These are phyloP conservation scores for Momotus momota DNA, from an alignment of 2,797 vertebrate genomes.

Conservation along the genomic window DNA sequence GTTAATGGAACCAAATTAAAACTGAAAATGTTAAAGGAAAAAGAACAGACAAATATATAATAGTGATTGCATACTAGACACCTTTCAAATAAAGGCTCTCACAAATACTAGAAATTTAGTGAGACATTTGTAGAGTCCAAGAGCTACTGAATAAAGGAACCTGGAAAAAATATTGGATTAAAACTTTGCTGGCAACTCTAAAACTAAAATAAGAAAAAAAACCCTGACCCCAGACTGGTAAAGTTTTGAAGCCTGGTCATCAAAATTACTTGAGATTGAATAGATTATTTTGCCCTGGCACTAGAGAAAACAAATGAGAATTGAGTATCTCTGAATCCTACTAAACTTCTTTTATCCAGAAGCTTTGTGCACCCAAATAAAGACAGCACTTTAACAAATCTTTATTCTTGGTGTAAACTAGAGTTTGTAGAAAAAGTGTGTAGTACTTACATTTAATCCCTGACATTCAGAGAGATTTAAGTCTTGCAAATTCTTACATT, in stretches of 20 bases:
- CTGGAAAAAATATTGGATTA: not conserved
- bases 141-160: not conserved
- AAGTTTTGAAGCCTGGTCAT: not conserved
- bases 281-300: not conserved
- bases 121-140: not conserved
- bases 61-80: not conserved
- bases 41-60: not conserved
- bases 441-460: constrained; percentile 83
- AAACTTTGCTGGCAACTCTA: constrained; percentile 31
- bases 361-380: not conserved
- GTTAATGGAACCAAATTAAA: not conserved
- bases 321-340: not conserved
- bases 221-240: fast-evolving
- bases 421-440: not conserved
- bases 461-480: constrained; percentile 87
- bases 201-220: not conserved
- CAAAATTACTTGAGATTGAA: not conserved
- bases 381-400: not conserved
- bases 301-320: not conserved
- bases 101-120: not conserved
- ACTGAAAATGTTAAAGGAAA: not conserved
- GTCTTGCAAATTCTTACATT: constrained; percentile 88
- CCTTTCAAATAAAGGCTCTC: not conserved
- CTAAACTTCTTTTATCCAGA: not conserved
- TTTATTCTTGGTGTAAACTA: not conserved